Conservation (phyloP, 2,113 vertebrate genomes). For the Cynoglossus semilaevis region DNA sequence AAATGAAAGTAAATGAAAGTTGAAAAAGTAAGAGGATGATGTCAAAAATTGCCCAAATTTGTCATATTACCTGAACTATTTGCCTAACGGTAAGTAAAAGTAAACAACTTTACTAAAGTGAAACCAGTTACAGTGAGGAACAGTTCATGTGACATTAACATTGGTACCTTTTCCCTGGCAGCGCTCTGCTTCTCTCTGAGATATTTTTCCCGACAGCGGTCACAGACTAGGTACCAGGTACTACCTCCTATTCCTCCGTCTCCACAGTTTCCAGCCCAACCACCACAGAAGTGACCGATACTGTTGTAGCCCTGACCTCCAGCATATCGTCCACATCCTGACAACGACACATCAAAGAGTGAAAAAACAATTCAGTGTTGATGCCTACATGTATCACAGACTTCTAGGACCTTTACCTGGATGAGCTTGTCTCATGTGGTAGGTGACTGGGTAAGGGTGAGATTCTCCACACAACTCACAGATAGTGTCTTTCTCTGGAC, state of each 20-base stretch:
- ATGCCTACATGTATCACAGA: neutral
- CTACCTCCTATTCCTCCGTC: conserved; percentile 98
- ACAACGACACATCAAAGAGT: conserved; percentile 10
- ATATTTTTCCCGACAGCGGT: conserved; percentile 96
- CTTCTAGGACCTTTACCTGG: conserved; percentile 80
- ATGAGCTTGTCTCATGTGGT: conserved; percentile 98
- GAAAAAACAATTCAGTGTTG: neutral
- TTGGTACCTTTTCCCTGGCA: conserved; percentile 91
- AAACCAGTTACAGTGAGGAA: neutral
- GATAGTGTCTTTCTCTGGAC: conserved; percentile 97
- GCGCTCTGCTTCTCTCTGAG: conserved; percentile 96
- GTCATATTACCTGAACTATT: no score
- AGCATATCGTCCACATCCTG: conserved; percentile 96
- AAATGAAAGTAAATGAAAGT: no score
- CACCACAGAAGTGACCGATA: conserved; percentile 97
- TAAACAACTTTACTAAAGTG: no score
- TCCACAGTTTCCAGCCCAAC: conserved; percentile 98
- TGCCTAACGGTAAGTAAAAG: no score
- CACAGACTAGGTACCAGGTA: conserved; percentile 98
- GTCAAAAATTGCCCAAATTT: no score
- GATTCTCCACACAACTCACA: conserved; percentile 97
- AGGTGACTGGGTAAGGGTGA: conserved; percentile 97
- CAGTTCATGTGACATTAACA: neutral
- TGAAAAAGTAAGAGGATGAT: no score
- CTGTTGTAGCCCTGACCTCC: conserved; percentile 98